These are phyloP conservation scores for Myripristis murdjan DNA, from an alignment of 2,797 vertebrate species.

Conservation along the genomic window DNA sequence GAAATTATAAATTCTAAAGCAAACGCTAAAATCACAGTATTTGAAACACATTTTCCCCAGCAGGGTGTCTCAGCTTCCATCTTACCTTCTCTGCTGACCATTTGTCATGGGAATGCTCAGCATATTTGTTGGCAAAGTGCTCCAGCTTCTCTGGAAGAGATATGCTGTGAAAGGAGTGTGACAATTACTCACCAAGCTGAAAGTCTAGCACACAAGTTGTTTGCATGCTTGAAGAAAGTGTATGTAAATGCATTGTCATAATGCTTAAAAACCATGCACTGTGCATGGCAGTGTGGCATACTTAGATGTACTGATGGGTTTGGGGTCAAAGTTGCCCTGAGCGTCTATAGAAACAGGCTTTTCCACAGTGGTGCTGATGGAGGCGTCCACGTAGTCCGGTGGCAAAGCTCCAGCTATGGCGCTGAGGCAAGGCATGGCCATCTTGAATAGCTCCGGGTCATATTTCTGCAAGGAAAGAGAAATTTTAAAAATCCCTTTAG, in stretches of 20 bases:
- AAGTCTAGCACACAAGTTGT: neutral
- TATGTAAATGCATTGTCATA: conserved; percentile 1
- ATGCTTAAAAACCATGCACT: neutral
- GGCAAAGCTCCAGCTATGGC: conserved; percentile 96
- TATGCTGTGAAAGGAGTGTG: conserved; percentile 82
- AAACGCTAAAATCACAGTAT: neutral
- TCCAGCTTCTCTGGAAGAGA: conserved; percentile 97
- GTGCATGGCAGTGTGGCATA: conserved; percentile 76
- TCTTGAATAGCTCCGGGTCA: conserved; percentile 96
- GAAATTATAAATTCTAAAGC: neutral
- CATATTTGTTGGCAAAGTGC: conserved; percentile 94
- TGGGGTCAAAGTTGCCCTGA: conserved; percentile 98
- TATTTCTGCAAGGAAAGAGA: conserved; percentile 90
- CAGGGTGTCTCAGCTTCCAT: conserved; percentile 15
- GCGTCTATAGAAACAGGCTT: conserved; percentile 93
- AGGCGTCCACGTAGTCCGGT: conserved; percentile 95
- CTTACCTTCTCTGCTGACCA: conserved; percentile 98
- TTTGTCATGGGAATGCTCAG: conserved; percentile 96
- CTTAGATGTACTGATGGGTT: conserved; percentile 94
- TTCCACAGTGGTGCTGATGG: conserved; percentile 90
- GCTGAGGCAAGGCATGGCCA: conserved; percentile 98
- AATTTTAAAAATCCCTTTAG: neutral
- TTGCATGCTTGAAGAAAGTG: conserved; percentile 5
- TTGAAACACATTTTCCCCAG: conserved; percentile 17
- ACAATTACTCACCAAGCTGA: conserved; percentile 18